Percentiles rank a stretch among this genome's conserved stretches.
phyloP scores from a whole-genome alignment of 2,888 invertebrate species.

The Rhingia rostrata region DNA sequence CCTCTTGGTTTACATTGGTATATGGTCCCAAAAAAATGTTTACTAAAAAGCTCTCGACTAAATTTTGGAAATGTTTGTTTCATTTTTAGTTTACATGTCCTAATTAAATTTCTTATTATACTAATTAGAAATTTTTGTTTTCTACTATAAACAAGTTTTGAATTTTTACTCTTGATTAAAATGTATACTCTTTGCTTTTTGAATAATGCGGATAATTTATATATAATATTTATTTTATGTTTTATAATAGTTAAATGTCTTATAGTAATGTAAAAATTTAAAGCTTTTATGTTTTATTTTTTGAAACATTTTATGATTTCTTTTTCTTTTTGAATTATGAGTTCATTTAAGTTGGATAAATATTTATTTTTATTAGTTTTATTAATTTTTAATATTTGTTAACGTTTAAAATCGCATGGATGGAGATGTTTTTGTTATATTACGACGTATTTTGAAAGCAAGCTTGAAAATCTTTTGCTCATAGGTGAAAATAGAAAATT shows the following conservation, averaged over 20 bases:
- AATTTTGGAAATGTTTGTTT: constrained; percentile 36
- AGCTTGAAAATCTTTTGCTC: too few relatives aligned
- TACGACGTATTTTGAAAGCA: neutral
- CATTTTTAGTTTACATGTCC: neutral
- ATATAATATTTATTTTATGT: constrained; percentile 27
- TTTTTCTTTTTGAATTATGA: constrained; percentile 2
- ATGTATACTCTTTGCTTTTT: constrained; percentile 18
- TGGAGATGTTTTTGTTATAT: constrained; percentile 27
- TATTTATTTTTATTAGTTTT: constrained; percentile 14
- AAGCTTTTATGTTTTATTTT: constrained; percentile 58
- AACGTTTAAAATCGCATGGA: constrained; percentile 1
- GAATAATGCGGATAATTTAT: constrained; percentile 51
- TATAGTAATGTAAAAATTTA: constrained; percentile 68
- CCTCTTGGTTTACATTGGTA: constrained; percentile 71
- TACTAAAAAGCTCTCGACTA: constrained; percentile 68
- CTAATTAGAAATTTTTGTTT: constrained; percentile 31
- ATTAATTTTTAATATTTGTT: constrained; percentile 4
- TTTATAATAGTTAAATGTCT: constrained; percentile 26
- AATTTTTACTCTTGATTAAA: constrained; percentile 44
- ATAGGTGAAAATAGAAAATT: too few relatives aligned
- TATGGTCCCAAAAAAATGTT: constrained; percentile 72
- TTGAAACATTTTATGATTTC: constrained; percentile 44
- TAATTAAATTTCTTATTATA: constrained; percentile 27
- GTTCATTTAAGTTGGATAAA: constrained; percentile 7
- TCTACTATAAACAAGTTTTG: constrained; percentile 43